Conservation (phyloP, 2,888 invertebrate species). For the Pollenia angustigena region DNA sequence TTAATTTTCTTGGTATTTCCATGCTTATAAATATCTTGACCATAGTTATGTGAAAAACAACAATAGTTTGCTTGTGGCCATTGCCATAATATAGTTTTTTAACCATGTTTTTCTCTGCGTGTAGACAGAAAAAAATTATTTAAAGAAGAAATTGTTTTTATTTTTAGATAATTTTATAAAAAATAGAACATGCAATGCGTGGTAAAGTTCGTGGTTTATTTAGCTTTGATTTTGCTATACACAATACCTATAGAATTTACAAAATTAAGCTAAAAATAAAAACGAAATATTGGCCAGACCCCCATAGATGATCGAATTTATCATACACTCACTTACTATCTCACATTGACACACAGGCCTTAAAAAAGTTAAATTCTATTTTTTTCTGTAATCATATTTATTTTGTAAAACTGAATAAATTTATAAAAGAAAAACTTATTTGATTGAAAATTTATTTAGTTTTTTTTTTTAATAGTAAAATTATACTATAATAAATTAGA, state of each 20-base stretch:
- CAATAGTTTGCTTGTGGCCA: background rate
- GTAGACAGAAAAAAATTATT: background rate
- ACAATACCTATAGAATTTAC: background rate
- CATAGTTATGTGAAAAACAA: background rate
- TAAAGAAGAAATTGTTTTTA: constrained; percentile 26
- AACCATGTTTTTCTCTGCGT: background rate
- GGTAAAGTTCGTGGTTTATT: constrained; percentile 18
- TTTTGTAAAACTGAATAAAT: background rate
- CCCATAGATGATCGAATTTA: background rate
- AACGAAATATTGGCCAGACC: constrained; percentile 26
- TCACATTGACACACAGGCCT: background rate
- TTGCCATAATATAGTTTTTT: background rate
- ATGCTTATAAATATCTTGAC: no score
- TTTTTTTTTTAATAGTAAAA: constrained; percentile 39
- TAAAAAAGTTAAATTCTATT: background rate
- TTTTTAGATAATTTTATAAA: constrained; percentile 13
- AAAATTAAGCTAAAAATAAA: constrained; percentile 36
- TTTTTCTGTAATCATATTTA: no score
- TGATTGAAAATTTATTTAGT: constrained; percentile 33
- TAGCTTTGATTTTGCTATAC: background rate
- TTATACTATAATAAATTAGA: constrained; percentile 30
- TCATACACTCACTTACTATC: no score
- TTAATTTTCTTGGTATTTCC: no score
- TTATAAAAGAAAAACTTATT: background rate
- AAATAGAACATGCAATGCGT: constrained; percentile 23